Conservation (phyloP, 2,797 vertebrate genomes). For the Cyprinella venusta region DNA sequence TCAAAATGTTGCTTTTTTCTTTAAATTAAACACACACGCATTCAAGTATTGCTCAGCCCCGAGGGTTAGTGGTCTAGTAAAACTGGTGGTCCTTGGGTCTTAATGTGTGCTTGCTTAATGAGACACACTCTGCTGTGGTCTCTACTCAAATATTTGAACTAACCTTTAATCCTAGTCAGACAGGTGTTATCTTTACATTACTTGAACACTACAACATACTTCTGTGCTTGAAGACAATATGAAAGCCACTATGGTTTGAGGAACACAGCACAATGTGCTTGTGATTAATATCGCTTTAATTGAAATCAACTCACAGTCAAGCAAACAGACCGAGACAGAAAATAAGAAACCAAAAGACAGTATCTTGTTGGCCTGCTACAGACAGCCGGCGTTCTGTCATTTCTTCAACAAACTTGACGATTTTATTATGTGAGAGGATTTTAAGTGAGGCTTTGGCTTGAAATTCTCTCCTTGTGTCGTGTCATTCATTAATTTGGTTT, state of each 20-base stretch:
- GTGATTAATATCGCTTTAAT: constrained; percentile 2
- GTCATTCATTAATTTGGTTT: constrained; percentile 36
- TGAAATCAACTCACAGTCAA: constrained; percentile 22
- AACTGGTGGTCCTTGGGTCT: not conserved
- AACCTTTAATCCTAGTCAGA: constrained; percentile 23
- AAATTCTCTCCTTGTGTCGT: constrained; percentile 18
- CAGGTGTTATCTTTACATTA: constrained; percentile 34
- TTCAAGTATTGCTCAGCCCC: not conserved
- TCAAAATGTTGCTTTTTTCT: no score
- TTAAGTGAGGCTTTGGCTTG: not conserved
- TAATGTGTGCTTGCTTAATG: constrained; percentile 27
- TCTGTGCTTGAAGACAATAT: not conserved
- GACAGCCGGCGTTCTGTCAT: not conserved
- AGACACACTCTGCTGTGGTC: not conserved
- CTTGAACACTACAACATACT: not conserved
- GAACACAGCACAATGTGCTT: not conserved
- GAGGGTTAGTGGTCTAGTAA: constrained; percentile 13
- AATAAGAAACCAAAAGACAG: not conserved
- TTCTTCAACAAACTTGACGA: not conserved
- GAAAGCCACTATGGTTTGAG: not conserved
- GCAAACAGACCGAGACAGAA: constrained; percentile 37
- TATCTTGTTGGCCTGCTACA: constrained; percentile 36
- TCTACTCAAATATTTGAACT: constrained; percentile 36
- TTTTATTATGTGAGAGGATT: constrained; percentile 13
- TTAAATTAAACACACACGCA: no score